A percentile compares a stretch with the other conserved stretches of the same genome.
phyloP scores from a whole-genome alignment of 2,797 vertebrate genomes.

The Thunnus albacares region DNA sequence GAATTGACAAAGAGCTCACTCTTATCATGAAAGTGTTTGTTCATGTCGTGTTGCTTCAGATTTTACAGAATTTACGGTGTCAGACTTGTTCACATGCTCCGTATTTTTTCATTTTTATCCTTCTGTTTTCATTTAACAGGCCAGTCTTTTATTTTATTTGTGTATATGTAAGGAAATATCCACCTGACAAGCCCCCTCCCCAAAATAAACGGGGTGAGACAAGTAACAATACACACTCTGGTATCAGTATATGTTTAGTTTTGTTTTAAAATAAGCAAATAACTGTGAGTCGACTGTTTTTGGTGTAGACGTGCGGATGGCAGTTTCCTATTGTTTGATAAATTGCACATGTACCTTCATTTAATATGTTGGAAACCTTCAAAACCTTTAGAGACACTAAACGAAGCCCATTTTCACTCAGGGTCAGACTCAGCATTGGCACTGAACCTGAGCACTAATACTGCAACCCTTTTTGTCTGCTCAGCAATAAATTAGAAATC shows the following conservation, averaged over 20 bases:
- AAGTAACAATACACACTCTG: background rate
- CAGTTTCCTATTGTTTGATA: background rate
- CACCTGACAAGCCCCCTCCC: background rate
- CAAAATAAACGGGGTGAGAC: background rate
- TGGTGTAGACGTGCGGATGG: background rate
- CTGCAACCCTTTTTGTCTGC: constrained; percentile 3
- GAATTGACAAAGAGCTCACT: background rate
- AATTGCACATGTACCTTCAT: background rate
- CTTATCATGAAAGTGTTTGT: background rate
- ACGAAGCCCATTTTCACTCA: background rate
- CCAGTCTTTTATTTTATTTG: background rate
- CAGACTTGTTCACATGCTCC: background rate
- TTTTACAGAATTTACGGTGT: background rate
- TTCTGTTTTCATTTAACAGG: background rate
- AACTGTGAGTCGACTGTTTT: background rate
- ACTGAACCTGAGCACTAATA: background rate
- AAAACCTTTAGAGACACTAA: too few species aligned
- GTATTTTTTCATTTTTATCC: background rate
- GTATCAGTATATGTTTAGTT: background rate
- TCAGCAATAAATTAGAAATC: background rate
- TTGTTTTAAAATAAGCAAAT: background rate
- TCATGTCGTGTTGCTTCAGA: background rate
- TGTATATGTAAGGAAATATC: background rate
- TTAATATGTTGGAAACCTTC: background rate
- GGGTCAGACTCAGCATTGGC: background rate